Base-by-base conservation (phyloP, 1,140 invertebrate genomes). In the Harlomillsia oculata region DNA sequence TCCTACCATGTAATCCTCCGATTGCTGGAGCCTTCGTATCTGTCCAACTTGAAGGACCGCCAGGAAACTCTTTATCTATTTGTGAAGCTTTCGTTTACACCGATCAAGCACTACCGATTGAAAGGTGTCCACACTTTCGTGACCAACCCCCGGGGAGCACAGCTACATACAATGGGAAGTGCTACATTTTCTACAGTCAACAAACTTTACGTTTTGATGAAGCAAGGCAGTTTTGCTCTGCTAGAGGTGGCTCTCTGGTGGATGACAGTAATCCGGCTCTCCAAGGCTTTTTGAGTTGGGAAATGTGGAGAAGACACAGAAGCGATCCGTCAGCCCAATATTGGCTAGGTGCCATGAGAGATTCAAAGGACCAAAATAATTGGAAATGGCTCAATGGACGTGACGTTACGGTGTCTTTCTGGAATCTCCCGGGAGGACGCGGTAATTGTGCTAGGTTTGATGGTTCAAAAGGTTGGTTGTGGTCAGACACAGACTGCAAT, bases 61-160 rank as follows among this genome's bases (percentile, higher is more conserved):
- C 81, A 0, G 74, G 77, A 5, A 77, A 75, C 23, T 83, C 88
- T 43, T 74, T 95, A 3, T 93, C 89, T 0, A 87, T 95, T n/a
- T 95, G 90, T 70, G 90, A 95, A 73, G 87, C 89, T 0, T 94
- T 95, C 68, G 90, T 94, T 13, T 95, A 94, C 68, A 94, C 91
- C 0, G 45, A 63, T 8, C 62, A 82, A 75, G 91, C 90, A 1
- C 68, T 95, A 56, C 90, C 90, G 0, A 92, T 94, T 56, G 91
- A 94, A 72, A 77, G 90, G 54, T 95, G 90, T 71, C 90, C 90
- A 1, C 87, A 90, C 60, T 93, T 93, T 71, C 71, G 89, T 25
- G 89, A 94, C 68, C 89, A 93, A 69, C 89, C 89, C 0, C 87
- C 88, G 1, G 91, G 90, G 13, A 88, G 85, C 28, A 87, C 88